Conservation (phyloP, 2,888 invertebrate species). For the Pyrochroa serraticornis region DNA sequence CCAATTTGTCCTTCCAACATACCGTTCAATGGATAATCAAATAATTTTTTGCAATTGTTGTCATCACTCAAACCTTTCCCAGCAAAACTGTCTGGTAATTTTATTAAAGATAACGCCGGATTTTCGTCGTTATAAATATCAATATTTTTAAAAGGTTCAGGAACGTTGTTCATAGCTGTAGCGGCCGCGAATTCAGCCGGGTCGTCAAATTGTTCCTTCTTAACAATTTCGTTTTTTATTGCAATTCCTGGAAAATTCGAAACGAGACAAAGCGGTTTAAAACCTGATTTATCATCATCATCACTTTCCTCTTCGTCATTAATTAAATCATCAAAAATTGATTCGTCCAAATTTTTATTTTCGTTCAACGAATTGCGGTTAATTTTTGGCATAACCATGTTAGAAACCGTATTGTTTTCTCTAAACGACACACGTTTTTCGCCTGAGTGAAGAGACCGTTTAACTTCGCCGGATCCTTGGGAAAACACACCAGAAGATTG, state of each 20-base stretch:
- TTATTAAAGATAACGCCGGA: conserved; percentile 44
- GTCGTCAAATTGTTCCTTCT: conserved; percentile 17
- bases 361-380: conserved; percentile 44
- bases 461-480: conserved; percentile 44
- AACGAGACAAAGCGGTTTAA: conserved; percentile 33
- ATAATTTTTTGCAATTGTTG: conserved; percentile 42
- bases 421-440: conserved; percentile 8
- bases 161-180: background rate
- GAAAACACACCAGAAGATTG: conserved; percentile 53
- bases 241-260: conserved; percentile 13
- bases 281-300: conserved; percentile 45
- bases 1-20: conserved; percentile 55
- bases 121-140: conserved; percentile 45
- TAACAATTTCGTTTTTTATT: conserved; percentile 28
- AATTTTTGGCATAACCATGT: conserved; percentile 43
- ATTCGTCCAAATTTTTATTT: conserved; percentile 44
- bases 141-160: conserved; percentile 36
- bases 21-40: conserved; percentile 47
- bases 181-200: too few species aligned
- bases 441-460: background rate
- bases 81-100: conserved; percentile 53
- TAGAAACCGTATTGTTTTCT: conserved; percentile 34
- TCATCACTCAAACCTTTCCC: conserved; percentile 52
- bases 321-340: conserved; percentile 43
- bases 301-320: conserved; percentile 41